phyloP scores from a whole-genome alignment of 2,113 vertebrate genomes.

The Murina feae region DNA sequence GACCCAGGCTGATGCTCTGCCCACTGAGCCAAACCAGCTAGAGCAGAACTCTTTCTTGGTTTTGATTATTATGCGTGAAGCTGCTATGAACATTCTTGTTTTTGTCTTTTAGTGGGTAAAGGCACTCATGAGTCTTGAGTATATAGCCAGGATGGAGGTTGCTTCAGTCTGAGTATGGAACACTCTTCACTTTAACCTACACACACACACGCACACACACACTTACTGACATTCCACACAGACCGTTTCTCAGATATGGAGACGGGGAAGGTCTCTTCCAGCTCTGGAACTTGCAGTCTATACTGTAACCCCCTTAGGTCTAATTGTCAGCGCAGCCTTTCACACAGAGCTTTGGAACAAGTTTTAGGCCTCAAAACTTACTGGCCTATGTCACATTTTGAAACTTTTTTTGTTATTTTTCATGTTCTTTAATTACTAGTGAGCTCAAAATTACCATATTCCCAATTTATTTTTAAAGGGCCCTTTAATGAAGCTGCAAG shows the following conservation, averaged over 20 bases:
- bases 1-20: too few relatives aligned
- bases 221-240: not conserved
- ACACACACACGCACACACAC: not conserved
- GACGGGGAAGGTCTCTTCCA: not conserved
- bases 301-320: not conserved
- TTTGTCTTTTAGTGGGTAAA: not conserved
- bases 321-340: not conserved
- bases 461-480: conserved; percentile 77
- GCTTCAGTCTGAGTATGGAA: not conserved
- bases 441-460: conserved; percentile 21
- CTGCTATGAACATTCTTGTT: not conserved
- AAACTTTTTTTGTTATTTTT: not conserved
- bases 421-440: not conserved
- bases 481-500: conserved; percentile 88
- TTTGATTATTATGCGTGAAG: not conserved
- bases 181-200: not conserved
- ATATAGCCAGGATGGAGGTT: not conserved
- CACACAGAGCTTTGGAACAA: not conserved
- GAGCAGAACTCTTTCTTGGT: not conserved
- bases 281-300: not conserved
- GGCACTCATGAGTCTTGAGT: not conserved
- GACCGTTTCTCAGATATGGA: not conserved
- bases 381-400: not conserved
- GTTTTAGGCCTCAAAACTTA: not conserved
- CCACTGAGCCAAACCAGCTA: too few relatives aligned